Evolutionary conservation across 23 tunicate genomes (phyloP).

Genomic region (Styela plicata): DNA sequence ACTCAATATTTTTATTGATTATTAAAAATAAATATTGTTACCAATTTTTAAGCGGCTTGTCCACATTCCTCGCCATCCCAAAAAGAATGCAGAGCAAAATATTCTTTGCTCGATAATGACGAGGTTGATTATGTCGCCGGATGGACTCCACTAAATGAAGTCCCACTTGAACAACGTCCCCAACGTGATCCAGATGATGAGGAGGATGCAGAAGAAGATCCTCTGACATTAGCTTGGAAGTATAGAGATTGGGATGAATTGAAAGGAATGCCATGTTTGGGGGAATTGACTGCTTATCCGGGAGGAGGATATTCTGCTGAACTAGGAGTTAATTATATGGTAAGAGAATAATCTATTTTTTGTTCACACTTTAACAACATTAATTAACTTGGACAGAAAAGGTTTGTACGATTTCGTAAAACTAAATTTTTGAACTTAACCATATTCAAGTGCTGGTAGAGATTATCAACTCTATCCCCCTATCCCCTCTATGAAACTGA

Average conservation of each 20-base stretch:
- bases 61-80: conserved; percentile 37
- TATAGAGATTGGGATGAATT: conserved; percentile 76
- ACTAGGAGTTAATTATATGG: conserved; percentile 88
- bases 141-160: conserved; percentile 31
- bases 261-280: conserved; percentile 82
- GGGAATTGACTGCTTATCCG: conserved; percentile 67
- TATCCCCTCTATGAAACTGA: too few species aligned
- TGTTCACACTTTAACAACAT: too few species aligned
- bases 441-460: too few species aligned
- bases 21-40: too few species aligned
- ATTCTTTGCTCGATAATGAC: conserved; percentile 42
- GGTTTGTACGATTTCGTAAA: too few species aligned
- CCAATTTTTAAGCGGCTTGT: conserved; percentile 80
- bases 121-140: conserved; percentile 52
- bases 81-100: conserved; percentile 38
- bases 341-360: background rate
- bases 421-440: too few species aligned
- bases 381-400: too few species aligned
- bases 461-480: too few species aligned
- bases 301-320: conserved; percentile 99
- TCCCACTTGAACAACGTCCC: background rate
- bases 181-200: conserved; percentile 29
- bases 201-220: conserved; percentile 48
- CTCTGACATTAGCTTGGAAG: conserved; percentile 63
- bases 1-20: too few species aligned